phyloP scores from a whole-genome alignment of 2,797 vertebrate genomes.

The Lerista edwardsae region DNA sequence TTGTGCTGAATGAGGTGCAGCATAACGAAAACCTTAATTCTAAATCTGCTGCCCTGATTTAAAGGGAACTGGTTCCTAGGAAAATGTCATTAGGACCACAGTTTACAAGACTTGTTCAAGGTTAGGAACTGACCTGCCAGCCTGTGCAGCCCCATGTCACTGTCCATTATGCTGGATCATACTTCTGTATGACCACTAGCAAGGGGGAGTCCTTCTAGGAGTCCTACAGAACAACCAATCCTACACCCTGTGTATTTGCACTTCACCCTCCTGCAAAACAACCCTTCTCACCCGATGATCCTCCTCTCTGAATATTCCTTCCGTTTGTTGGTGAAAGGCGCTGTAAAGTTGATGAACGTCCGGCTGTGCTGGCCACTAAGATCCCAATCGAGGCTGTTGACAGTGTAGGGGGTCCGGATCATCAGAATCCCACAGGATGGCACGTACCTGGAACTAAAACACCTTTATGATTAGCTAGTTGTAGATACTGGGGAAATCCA shows the following conservation, averaged over 20 bases:
- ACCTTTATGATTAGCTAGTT: fast-evolving
- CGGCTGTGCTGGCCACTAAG: slow-evolving; percentile 75
- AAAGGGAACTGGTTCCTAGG: background rate
- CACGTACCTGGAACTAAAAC: slow-evolving; percentile 75
- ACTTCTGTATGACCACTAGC: background rate
- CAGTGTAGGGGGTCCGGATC: slow-evolving; percentile 76
- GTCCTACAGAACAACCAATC: background rate
- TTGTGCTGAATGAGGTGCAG: background rate
- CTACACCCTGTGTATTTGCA: background rate
- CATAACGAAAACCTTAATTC: background rate
- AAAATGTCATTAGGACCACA: background rate
- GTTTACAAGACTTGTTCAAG: background rate
- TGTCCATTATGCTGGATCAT: background rate
- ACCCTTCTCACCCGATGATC: slow-evolving; percentile 87
- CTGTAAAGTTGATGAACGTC: slow-evolving; percentile 87
- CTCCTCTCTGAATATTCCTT: slow-evolving; percentile 95
- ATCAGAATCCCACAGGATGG: slow-evolving; percentile 84
- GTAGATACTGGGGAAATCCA: background rate
- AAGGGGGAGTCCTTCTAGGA: background rate
- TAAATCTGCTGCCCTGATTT: background rate
- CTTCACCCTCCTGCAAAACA: background rate
- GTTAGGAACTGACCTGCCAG: background rate
- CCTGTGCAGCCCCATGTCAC: background rate
- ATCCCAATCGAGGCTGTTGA: slow-evolving; percentile 73
- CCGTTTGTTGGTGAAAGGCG: slow-evolving; percentile 84